Percentiles rank a stretch among this genome's conserved stretches.
Evolutionary conservation across 2,888 invertebrate species (phyloP).

Genomic region (Acleris laterana): DNA sequence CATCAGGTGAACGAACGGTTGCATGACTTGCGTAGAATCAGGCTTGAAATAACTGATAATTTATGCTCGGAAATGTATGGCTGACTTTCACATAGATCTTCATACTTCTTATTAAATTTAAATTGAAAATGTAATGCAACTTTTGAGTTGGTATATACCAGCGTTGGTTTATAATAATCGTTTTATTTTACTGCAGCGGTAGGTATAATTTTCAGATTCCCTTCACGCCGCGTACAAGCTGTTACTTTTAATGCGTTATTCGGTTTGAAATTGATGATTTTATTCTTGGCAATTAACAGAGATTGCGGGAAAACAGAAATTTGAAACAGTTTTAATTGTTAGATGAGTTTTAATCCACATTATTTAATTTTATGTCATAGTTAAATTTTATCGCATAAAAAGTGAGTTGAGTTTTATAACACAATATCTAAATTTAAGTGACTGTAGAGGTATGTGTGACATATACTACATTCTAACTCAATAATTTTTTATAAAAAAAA

Average conservation of each 20-base stretch:
- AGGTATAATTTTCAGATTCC: slow-evolving; percentile 45
- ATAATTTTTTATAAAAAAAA: too few relatives aligned
- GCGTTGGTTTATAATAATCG: slow-evolving; percentile 30
- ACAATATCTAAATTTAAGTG: neutral
- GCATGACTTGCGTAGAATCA: too few relatives aligned
- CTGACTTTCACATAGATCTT: neutral
- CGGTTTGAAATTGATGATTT: slow-evolving; percentile 82
- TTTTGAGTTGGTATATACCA: slow-evolving; percentile 9
- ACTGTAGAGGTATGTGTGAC: too few relatives aligned
- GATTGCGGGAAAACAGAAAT: slow-evolving; percentile 58
- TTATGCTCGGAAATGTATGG: neutral
- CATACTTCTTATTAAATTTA: neutral
- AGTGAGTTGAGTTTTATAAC: neutral
- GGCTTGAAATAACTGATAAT: neutral
- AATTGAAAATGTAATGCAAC: slow-evolving; percentile 9
- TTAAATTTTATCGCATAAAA: neutral
- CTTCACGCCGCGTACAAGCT: slow-evolving; percentile 67
- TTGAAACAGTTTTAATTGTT: slow-evolving; percentile 45
- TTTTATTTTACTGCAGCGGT: slow-evolving; percentile 30
- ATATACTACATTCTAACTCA: too few relatives aligned
- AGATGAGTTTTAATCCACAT: slow-evolving; percentile 59
- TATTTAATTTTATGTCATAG: slow-evolving; percentile 51
- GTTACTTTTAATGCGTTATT: slow-evolving; percentile 83
- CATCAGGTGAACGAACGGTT: too few relatives aligned
- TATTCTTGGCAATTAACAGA: slow-evolving; percentile 74